phyloP scores from a whole-genome alignment of 1,140 invertebrate species.

The Riptortus pedestris region DNA sequence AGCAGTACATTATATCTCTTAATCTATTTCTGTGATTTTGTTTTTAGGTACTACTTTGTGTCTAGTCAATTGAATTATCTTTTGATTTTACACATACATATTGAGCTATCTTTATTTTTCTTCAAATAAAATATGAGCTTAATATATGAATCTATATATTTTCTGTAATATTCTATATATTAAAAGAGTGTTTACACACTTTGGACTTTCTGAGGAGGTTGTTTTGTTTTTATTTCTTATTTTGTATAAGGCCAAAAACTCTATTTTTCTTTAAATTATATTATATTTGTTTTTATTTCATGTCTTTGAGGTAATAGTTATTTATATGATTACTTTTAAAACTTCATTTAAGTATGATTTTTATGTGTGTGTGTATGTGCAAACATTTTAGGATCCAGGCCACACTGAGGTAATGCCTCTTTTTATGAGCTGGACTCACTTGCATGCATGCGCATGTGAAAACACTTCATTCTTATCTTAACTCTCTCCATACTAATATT shows the following conservation, averaged over 20 bases:
- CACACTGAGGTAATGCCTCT: conserved; percentile 45
- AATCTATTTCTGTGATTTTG: too few species aligned
- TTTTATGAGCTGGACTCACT: conserved; percentile 32
- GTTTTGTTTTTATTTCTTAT: not conserved
- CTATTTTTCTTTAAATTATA: too few species aligned
- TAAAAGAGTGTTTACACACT: too few species aligned
- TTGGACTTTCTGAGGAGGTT: conserved; percentile 3
- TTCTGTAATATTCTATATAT: too few species aligned
- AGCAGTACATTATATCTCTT: too few species aligned
- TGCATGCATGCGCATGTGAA: conserved; percentile 26
- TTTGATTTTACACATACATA: too few species aligned
- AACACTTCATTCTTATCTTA: conserved; percentile 3
- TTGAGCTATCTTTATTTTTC: too few species aligned
- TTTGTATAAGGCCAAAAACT: too few species aligned
- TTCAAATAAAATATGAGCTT: too few species aligned
- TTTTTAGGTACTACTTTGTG: too few species aligned
- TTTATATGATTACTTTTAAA: not conserved
- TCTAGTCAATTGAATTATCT: too few species aligned
- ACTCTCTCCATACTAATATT: not conserved
- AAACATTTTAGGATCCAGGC: conserved; percentile 44
- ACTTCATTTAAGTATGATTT: not conserved
- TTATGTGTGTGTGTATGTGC: conserved; percentile 27
- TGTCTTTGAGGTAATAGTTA: not conserved
- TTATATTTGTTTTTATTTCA: not conserved
- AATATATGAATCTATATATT: too few species aligned